Conservation (phyloP, 2,113 vertebrate genomes). For the Clupea harengus region DNA sequence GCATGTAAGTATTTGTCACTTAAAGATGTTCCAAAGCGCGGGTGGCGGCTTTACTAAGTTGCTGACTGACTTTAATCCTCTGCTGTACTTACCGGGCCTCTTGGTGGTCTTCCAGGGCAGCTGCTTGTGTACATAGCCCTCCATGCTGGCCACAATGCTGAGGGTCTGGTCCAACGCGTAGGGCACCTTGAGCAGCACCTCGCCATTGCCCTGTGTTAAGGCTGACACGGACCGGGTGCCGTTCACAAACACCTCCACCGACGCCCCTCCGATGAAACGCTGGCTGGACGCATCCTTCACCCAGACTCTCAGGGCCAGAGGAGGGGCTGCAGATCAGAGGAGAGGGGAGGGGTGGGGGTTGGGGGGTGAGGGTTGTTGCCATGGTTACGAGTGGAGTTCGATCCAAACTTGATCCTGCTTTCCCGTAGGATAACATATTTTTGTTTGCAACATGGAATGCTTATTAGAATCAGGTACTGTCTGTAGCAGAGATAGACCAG, state of each 20-base stretch:
- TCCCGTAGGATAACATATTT: background rate
- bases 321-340: conserved; percentile 64
- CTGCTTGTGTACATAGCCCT: conserved; percentile 83
- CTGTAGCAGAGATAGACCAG: background rate
- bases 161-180: conserved; percentile 78
- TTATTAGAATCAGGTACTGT: background rate
- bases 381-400: background rate
- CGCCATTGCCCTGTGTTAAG: conserved; percentile 73
- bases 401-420: background rate
- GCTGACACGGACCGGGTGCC: conserved; percentile 78
- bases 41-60: background rate
- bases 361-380: background rate
- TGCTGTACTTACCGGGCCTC: conserved; percentile 81
- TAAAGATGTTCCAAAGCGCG: background rate
- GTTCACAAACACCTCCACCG: conserved; percentile 85
- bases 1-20: background rate
- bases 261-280: conserved; percentile 76
- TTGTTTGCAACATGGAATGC: background rate
- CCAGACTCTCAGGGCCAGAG: conserved; percentile 84
- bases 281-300: conserved; percentile 85
- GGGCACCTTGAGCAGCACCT: conserved; percentile 78
- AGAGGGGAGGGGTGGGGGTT: background rate
- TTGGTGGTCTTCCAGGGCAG: conserved; percentile 86
- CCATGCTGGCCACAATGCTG: conserved; percentile 81
- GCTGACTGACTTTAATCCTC: background rate